phyloP scores from a whole-genome alignment of 1,140 invertebrate species.

The Drosophila arizonae region DNA sequence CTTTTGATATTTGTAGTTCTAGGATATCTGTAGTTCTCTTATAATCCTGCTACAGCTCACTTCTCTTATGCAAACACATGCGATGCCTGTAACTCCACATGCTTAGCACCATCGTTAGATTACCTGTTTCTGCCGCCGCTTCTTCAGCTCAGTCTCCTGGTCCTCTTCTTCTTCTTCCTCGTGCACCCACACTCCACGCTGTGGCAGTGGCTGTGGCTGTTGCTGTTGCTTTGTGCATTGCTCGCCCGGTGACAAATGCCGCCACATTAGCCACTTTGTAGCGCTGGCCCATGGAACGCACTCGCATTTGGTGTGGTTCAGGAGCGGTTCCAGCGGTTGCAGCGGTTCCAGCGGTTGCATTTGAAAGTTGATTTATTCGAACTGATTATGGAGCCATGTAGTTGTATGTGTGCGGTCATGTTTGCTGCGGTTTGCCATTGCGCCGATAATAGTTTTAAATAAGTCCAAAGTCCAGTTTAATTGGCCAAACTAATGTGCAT shows the following conservation, averaged over 20 bases:
- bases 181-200: too few species aligned
- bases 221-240: not conserved
- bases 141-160: too few species aligned
- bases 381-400: slow-evolving; percentile 61
- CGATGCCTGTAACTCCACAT: too few species aligned
- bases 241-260: slow-evolving; percentile 32
- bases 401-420: slow-evolving; percentile 39
- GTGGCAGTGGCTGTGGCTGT: too few species aligned
- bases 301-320: slow-evolving; percentile 33
- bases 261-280: slow-evolving; percentile 44
- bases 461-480: slow-evolving; percentile 61
- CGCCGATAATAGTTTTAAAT: slow-evolving; percentile 70
- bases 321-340: slow-evolving; percentile 1
- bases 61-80: too few species aligned
- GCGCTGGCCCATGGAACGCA: slow-evolving; percentile 5
- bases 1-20: too few species aligned
- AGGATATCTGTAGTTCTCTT: too few species aligned
- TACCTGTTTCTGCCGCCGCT: too few species aligned
- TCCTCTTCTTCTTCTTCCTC: not conserved
- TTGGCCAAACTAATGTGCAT: slow-evolving; percentile 56
- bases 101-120: too few species aligned
- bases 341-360: slow-evolving; percentile 31
- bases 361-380: slow-evolving; percentile 73
- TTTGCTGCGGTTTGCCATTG: slow-evolving; percentile 52
- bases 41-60: too few species aligned